These are phyloP conservation scores for Cepaea nemoralis DNA, from an alignment of 1,140 invertebrate species.

Conservation along the genomic window DNA sequence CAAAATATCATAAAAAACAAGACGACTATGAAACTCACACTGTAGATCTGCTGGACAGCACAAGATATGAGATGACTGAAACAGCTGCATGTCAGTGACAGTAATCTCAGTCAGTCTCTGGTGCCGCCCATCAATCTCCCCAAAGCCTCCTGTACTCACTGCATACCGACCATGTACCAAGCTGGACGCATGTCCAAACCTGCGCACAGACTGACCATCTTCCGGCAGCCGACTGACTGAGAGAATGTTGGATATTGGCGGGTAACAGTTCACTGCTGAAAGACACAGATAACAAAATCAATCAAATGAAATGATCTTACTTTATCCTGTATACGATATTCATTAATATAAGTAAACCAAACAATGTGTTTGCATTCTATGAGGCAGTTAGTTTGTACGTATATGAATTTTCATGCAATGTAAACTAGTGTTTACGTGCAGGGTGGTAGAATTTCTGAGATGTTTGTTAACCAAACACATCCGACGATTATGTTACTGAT, in stretches of 20 bases:
- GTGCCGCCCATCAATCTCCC: slow-evolving; percentile 64
- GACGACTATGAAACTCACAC: slow-evolving; percentile 32
- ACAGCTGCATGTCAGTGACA: slow-evolving; percentile 50
- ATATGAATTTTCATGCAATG: too few relatives aligned
- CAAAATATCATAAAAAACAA: too few relatives aligned
- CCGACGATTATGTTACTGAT: too few relatives aligned
- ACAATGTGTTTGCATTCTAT: too few relatives aligned
- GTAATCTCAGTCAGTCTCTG: slow-evolving; percentile 60
- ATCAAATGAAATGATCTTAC: too few relatives aligned
- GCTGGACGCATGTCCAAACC: slow-evolving; percentile 64
- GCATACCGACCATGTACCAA: slow-evolving; percentile 43
- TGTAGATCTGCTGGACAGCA: slow-evolving; percentile 25
- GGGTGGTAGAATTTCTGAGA: too few relatives aligned
- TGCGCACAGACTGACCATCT: slow-evolving; percentile 35
- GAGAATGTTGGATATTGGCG: not conserved
- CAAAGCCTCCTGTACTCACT: slow-evolving; percentile 69
- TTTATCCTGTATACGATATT: too few relatives aligned
- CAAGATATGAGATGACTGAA: slow-evolving; percentile 43
- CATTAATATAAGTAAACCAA: too few relatives aligned
- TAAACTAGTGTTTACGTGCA: too few relatives aligned
- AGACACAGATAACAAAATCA: not conserved
- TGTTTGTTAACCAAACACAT: too few relatives aligned
- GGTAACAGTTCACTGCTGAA: not conserved
- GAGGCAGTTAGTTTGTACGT: too few relatives aligned
- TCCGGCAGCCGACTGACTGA: not conserved